Evolutionary conservation across 2,888 invertebrate genomes (phyloP).

Genomic region (Psococerastis gibbosa): DNA sequence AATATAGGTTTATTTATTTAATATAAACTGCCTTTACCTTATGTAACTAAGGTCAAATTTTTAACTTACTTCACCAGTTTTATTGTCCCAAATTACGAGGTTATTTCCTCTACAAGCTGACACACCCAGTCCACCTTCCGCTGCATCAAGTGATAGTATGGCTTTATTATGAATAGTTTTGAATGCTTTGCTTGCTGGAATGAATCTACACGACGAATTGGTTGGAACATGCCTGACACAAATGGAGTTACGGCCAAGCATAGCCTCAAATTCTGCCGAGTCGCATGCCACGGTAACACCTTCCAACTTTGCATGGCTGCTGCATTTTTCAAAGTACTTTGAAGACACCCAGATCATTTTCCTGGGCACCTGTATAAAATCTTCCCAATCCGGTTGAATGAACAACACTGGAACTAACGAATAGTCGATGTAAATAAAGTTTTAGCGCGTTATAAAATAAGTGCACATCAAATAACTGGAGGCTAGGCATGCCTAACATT

Average conservation of each 20-base stretch:
- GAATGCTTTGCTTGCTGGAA: constrained; percentile 31
- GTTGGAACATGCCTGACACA: constrained; percentile 29
- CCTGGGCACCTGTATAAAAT: constrained; percentile 28
- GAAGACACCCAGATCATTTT: constrained; percentile 32
- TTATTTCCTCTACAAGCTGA: constrained; percentile 39
- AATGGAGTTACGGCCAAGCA: constrained; percentile 27
- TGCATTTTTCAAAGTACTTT: constrained; percentile 26
- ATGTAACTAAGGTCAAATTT: too few relatives aligned
- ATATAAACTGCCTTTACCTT: too few relatives aligned
- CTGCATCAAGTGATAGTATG: constrained; percentile 37
- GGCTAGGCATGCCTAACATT: too few relatives aligned
- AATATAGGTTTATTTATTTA: constrained; percentile 9
- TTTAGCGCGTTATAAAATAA: too few relatives aligned
- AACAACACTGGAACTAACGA: constrained; percentile 26
- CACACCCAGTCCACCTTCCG: constrained; percentile 38
- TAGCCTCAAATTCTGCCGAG: constrained; percentile 27
- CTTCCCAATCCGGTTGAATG: constrained; percentile 36
- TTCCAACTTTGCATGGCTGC: constrained; percentile 29
- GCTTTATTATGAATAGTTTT: constrained; percentile 28
- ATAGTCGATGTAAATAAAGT: too few relatives aligned
- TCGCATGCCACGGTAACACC: constrained; percentile 28
- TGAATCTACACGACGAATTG: constrained; percentile 30
- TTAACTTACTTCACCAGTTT: constrained; percentile 34
- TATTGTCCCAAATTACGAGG: constrained; percentile 42
- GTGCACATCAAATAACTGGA: too few relatives aligned